Conservation (phyloP, 2,888 invertebrate species). For the Papilio protenor region DNA sequence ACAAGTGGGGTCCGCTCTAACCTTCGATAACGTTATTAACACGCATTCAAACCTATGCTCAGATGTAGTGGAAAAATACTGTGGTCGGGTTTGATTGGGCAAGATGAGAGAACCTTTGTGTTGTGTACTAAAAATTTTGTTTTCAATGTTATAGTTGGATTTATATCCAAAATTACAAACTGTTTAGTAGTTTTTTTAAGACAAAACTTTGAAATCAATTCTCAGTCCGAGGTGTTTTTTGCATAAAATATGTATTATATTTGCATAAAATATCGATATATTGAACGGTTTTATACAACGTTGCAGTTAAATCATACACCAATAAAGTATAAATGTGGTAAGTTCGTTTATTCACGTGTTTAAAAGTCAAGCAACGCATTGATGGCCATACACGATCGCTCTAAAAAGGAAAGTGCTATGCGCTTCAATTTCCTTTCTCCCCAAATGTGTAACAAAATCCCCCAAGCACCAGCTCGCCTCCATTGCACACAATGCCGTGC, state of each 20-base stretch:
- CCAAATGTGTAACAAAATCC: constrained; percentile 43
- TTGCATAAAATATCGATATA: background rate
- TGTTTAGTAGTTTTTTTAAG: too few relatives aligned
- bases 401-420: constrained; percentile 43
- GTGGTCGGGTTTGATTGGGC: background rate
- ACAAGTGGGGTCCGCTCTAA: constrained; percentile 62
- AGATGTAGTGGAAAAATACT: constrained; percentile 31
- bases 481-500: constrained; percentile 23
- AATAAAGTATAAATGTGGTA: background rate
- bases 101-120: background rate
- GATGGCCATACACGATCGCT: constrained; percentile 28
- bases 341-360: constrained; percentile 9
- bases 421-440: constrained; percentile 44
- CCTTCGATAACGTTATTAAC: constrained; percentile 62
- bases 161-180: too few relatives aligned
- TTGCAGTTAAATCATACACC: background rate
- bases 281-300: too few relatives aligned
- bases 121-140: background rate
- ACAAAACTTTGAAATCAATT: background rate
- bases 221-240: background rate
- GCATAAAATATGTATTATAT: background rate
- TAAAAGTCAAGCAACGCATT: constrained; percentile 32
- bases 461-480: constrained; percentile 26
- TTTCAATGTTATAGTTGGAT: too few relatives aligned
- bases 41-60: constrained; percentile 26